Base-by-base conservation (phyloP, 2,113 vertebrate species). In the Cyanistes caeruleus region DNA sequence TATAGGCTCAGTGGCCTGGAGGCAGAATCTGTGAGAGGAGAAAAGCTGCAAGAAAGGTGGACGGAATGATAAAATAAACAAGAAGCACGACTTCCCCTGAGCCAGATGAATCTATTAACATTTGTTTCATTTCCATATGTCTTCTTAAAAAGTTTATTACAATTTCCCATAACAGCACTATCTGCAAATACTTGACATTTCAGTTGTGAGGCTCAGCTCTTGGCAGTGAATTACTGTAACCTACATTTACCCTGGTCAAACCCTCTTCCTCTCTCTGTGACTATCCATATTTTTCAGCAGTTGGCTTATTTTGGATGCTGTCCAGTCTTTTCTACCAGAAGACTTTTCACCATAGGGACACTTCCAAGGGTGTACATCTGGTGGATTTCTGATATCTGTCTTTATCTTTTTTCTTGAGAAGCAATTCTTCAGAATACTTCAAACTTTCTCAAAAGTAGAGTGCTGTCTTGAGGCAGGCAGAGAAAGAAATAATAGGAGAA, bases 31-130 rank as follows among this genome's bases (percentile, higher is more conserved):
- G 39, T 35, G 39, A 86, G 55, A 80, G 43, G 9, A 93, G 53
- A 30, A 93, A 60, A 49, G 53, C 62, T 92, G 30, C 0, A 0
- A 60, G 77, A 67, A 95, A 89, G 37, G 70, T 91, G 72, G 84
- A 84, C 2, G 0, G 27, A 64, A 78, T 65, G 64, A 84, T 64
- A 52, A 5, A 75, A 17, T 37, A 86, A 85, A 72, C 31, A 21
- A 68, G 52, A 90, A 80, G n/a, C 49, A 72, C 0, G 0, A 43
- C 21, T 83, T 86, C 43, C 82, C 91, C 33, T 48, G 51, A 89
- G 95, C 37, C 58, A 87, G 43, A 59, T 93, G 78, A 96, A 89
- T 95, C 74, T 87, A 95, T 97, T 95, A 96, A 94, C 91, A 96
- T 96, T 97, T 95, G 23, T 65, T 94, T 96, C 7, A 91, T 96